Conservation (phyloP, 64 coral and sea anemone species). For the Cladopsammia gracilis region DNA sequence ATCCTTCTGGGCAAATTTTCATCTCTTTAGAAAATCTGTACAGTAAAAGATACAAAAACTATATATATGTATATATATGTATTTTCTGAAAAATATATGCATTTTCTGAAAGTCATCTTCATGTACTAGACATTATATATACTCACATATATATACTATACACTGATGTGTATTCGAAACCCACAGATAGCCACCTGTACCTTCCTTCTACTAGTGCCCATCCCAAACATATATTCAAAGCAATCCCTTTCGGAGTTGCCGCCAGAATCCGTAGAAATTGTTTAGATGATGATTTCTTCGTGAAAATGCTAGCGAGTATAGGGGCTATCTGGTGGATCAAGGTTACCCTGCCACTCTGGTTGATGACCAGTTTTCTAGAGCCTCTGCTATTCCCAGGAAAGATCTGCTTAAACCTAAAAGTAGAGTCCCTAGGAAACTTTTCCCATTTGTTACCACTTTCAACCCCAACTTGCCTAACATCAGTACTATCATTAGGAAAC, state of each 20-base stretch:
- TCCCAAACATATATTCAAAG: background rate
- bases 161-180: constrained; percentile 52
- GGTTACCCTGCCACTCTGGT: background rate
- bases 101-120: background rate
- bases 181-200: constrained; percentile 41
- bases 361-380: background rate
- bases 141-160: too few species aligned
- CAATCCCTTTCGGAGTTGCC: too few species aligned
- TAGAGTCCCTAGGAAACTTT: background rate
- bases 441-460: background rate
- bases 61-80: too few species aligned
- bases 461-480: background rate
- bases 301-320: too few species aligned
- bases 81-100: too few species aligned
- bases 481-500: background rate
- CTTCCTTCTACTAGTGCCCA: constrained; percentile 9
- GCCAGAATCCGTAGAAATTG: too few species aligned
- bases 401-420: background rate
- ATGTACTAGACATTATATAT: constrained; percentile 46
- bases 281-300: too few species aligned
- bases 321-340: too few species aligned
- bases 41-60: too few species aligned
- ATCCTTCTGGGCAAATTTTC: too few species aligned
- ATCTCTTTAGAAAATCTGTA: too few species aligned
- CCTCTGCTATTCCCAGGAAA: background rate